Conservation (phyloP, 2,888 invertebrate genomes). For the Chorisops tibialis region DNA sequence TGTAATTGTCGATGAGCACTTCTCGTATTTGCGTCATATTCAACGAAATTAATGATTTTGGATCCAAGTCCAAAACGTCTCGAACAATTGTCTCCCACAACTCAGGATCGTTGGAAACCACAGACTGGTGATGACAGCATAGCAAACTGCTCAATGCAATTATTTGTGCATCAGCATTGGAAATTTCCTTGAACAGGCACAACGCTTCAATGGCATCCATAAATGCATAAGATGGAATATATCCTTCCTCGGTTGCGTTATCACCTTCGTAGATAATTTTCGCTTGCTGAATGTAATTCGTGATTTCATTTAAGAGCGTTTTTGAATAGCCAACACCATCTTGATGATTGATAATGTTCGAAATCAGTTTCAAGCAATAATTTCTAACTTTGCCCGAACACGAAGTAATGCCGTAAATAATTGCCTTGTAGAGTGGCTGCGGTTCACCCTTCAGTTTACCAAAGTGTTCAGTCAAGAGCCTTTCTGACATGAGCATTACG, state of each 20-base stretch:
- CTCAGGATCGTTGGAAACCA: slow-evolving; percentile 57
- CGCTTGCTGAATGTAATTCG: slow-evolving; percentile 62
- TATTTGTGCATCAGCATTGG: slow-evolving; percentile 55
- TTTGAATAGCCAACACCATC: slow-evolving; percentile 63
- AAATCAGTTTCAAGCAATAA: slow-evolving; percentile 61
- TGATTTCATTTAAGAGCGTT: slow-evolving; percentile 64
- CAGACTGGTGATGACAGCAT: slow-evolving; percentile 72
- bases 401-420: slow-evolving; percentile 66
- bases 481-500: slow-evolving; percentile 71
- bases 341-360: slow-evolving; percentile 58
- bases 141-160: slow-evolving; percentile 66
- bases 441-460: slow-evolving; percentile 64
- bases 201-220: slow-evolving; percentile 44
- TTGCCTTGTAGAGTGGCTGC: slow-evolving; percentile 66
- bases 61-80: slow-evolving; percentile 41
- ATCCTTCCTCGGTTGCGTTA: slow-evolving; percentile 37
- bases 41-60: slow-evolving; percentile 58
- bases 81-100: slow-evolving; percentile 69
- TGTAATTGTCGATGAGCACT: slow-evolving; percentile 61
- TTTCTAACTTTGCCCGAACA: slow-evolving; percentile 61
- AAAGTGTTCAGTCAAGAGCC: slow-evolving; percentile 66
- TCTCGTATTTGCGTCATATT: slow-evolving; percentile 60
- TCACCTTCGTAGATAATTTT: slow-evolving; percentile 52
- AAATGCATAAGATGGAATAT: slow-evolving; percentile 42
- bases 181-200: slow-evolving; percentile 41